These are phyloP conservation scores for Marmota flaviventris DNA, from an alignment of 2,113 vertebrate species.

Conservation along the genomic window DNA sequence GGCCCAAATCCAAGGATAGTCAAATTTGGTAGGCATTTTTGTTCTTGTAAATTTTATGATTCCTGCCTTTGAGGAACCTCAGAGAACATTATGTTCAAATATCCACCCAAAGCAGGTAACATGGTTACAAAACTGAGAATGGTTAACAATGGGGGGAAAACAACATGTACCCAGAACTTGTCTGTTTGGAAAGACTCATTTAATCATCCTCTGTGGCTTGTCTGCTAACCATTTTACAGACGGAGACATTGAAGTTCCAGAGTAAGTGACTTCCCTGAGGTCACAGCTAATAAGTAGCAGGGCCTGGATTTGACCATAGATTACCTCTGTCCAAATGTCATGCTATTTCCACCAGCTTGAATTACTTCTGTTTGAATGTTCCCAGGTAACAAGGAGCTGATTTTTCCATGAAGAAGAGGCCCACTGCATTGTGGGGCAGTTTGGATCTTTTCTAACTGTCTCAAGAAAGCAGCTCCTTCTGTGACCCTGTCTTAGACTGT, in stretches of 20 bases:
- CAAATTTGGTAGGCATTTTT: neutral
- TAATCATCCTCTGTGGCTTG: neutral
- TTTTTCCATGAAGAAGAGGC: neutral
- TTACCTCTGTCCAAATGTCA: neutral
- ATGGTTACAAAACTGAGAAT: neutral
- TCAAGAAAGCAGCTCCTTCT: neutral
- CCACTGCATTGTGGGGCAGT: neutral
- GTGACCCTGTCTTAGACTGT: neutral
- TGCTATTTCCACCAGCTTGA: neutral
- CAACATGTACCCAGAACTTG: neutral
- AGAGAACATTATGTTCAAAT: neutral
- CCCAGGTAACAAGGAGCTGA: neutral
- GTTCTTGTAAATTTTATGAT: neutral
- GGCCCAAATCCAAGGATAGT: neutral
- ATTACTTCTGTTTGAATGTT: neutral
- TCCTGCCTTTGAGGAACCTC: neutral
- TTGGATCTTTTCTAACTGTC: neutral
- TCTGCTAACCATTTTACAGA: neutral
- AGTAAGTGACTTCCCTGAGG: neutral
- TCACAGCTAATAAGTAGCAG: neutral
- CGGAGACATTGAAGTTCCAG: neutral
- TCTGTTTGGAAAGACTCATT: neutral
- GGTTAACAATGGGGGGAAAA: neutral
- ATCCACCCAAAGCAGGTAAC: neutral
- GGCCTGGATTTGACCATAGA: neutral